A percentile compares a stretch with the other conserved stretches of the same genome.
phyloP scores from a whole-genome alignment of 2,113 vertebrate species.

The Urocynchramus pylzowi region DNA sequence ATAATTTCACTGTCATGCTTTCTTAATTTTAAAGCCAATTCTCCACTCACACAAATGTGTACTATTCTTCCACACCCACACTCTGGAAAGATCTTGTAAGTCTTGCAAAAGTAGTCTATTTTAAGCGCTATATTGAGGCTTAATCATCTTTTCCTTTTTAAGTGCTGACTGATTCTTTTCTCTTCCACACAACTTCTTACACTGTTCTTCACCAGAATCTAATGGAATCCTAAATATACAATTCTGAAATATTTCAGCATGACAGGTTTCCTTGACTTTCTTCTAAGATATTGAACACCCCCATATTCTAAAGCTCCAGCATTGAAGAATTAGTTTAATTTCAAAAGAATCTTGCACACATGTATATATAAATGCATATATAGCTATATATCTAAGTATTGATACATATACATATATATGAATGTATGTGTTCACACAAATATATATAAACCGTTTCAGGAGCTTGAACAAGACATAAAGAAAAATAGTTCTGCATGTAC shows the following conservation, averaged over 20 bases:
- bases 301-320: not conserved
- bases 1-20: not conserved
- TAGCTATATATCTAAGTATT: not conserved
- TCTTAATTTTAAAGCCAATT: not conserved
- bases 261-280: not conserved
- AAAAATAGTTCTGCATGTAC: not conserved
- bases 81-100: not conserved
- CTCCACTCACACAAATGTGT: not conserved
- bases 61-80: not conserved
- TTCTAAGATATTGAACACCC: not conserved
- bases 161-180: not conserved
- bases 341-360: not conserved
- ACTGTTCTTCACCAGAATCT: not conserved
- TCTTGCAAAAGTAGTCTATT: not conserved
- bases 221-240: not conserved
- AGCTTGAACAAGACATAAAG: not conserved
- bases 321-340: not conserved
- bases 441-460: not conserved
- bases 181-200: not conserved
- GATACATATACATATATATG: not conserved
- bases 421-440: not conserved
- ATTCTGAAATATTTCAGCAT: not conserved
- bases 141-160: not conserved
- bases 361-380: not conserved
- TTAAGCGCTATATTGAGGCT: not conserved